Percentiles rank a stretch among this genome's conserved stretches.
Evolutionary conservation across 1,140 invertebrate species (phyloP).

Genomic region (Rhagoletis zephyria): DNA sequence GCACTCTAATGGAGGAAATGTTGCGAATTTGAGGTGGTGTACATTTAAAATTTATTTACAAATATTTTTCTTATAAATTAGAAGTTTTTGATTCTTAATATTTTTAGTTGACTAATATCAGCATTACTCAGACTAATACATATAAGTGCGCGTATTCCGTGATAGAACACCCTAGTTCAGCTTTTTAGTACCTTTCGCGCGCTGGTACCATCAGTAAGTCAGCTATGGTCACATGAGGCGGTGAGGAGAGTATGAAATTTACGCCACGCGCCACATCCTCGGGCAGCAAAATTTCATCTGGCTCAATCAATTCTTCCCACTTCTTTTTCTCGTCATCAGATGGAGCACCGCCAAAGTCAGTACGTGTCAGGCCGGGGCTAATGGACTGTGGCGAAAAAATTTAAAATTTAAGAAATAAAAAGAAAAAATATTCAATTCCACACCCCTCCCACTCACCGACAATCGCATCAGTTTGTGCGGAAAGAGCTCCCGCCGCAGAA

Average conservation of each 20-base stretch:
- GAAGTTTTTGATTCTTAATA: not conserved
- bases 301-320: conserved; percentile 31
- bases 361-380: conserved; percentile 77
- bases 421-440: conserved; percentile 6
- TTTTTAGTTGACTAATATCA: not conserved
- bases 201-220: conserved; percentile 58
- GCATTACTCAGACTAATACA: not conserved
- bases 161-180: too few species aligned
- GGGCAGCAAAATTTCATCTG: conserved; percentile 50
- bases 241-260: conserved; percentile 57
- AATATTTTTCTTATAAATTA: too few species aligned
- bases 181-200: conserved; percentile 55
- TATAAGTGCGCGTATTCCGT: too few species aligned
- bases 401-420: not conserved
- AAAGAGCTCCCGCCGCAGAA: conserved; percentile 78
- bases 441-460: conserved; percentile 54
- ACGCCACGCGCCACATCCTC: conserved; percentile 58
- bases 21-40: too few species aligned
- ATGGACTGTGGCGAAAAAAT: conserved; percentile 71
- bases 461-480: conserved; percentile 72
- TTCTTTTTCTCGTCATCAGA: conserved; percentile 16
- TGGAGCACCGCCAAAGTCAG: conserved; percentile 63
- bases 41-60: too few species aligned
- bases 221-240: conserved; percentile 57
- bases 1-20: too few species aligned